Percentiles rank a stretch among this genome's conserved stretches.
These are phyloP conservation scores for Arrhopalites spinosus DNA, from an alignment of 2,888 invertebrate species.

Conservation along the genomic window DNA sequence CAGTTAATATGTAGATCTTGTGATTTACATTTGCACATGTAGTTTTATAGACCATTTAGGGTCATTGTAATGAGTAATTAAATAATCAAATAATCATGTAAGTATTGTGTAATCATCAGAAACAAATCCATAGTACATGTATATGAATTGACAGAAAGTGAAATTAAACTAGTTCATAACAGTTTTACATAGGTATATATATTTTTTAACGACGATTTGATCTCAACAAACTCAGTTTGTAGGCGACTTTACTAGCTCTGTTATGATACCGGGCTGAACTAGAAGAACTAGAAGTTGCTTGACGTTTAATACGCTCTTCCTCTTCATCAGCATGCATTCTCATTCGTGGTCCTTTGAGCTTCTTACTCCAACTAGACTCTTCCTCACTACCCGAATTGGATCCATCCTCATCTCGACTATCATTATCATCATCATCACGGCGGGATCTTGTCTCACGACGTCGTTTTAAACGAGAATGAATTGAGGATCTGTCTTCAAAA, in stretches of 20 bases:
- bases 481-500: slow-evolving; percentile 20
- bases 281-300: not conserved
- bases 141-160: no score
- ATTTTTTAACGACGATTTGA: not conserved
- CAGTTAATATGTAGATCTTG: no score
- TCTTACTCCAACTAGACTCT: slow-evolving; percentile 37
- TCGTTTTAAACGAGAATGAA: slow-evolving; percentile 13
- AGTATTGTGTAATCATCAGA: no score
- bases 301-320: slow-evolving; percentile 63
- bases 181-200: no score
- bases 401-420: slow-evolving; percentile 7
- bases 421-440: not conserved
- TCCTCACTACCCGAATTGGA: slow-evolving; percentile 19
- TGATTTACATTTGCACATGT: no score
- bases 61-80: no score
- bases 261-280: not conserved
- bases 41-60: no score
- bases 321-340: slow-evolving; percentile 89
- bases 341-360: slow-evolving; percentile 73
- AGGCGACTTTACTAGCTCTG: not conserved
- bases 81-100: no score
- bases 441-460: not conserved
- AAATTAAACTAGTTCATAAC: no score
- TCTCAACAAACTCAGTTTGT: not conserved
- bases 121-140: no score